Evolutionary conservation across 2,888 invertebrate genomes (phyloP).

Genomic region (Drosophila tanythrix): DNA sequence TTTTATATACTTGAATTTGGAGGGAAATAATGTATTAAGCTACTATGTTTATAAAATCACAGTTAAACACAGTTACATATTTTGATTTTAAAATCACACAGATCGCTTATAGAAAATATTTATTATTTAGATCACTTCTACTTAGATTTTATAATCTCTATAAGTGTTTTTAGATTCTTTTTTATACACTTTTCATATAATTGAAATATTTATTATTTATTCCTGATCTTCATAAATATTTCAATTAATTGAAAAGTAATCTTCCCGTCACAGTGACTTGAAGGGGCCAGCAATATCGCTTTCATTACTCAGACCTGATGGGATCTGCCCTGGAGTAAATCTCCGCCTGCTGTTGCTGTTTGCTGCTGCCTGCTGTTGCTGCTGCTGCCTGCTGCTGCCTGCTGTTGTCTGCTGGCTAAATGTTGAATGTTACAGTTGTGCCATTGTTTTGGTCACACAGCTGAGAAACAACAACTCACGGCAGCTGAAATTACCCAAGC

Average conservation of each 20-base stretch:
- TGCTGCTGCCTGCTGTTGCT: neutral
- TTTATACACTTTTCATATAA: neutral
- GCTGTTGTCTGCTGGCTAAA: conserved; percentile 26
- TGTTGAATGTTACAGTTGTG: conserved; percentile 62
- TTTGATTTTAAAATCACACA: neutral
- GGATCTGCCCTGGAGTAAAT: conserved; percentile 52
- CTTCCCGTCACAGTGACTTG: conserved; percentile 45
- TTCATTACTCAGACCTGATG: conserved; percentile 47
- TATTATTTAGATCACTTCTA: neutral
- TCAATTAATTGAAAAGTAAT: neutral
- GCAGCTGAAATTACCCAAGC: conserved; percentile 77
- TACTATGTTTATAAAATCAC: neutral
- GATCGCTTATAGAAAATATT: neutral
- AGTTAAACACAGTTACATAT: neutral
- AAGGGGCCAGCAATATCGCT: conserved; percentile 26
- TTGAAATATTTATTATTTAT: neutral
- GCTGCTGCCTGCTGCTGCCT: conserved; percentile 20
- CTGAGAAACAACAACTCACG: conserved; percentile 72
- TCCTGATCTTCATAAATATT: neutral
- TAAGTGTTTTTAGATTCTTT: neutral
- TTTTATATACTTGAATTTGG: neutral
- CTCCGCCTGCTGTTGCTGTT: conserved; percentile 49
- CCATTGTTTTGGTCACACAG: conserved; percentile 80
- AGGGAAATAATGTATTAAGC: neutral
- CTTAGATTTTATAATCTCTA: neutral